A percentile compares a stretch with the other conserved stretches of the same genome.
Evolutionary conservation across 1,140 invertebrate genomes (phyloP).

Genomic region (Neodiprion lecontei): DNA sequence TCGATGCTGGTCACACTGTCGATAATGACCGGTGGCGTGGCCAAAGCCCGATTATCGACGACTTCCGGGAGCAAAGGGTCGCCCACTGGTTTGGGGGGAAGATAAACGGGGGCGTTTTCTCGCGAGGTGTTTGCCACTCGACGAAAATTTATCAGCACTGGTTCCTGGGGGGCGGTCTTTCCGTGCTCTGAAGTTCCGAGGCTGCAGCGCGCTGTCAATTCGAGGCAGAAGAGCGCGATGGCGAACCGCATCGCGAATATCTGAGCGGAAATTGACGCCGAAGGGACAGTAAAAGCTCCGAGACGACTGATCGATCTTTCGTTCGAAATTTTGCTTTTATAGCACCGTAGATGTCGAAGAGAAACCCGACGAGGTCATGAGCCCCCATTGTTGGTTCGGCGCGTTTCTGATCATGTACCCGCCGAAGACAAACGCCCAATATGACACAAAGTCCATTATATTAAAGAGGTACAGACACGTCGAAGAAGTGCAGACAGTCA

Average conservation of each 20-base stretch:
- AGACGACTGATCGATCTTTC: neutral
- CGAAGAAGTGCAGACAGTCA: too few species aligned
- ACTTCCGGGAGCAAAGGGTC: slow-evolving; percentile 37
- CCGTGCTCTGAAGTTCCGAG: too few species aligned
- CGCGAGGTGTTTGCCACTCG: slow-evolving; percentile 26
- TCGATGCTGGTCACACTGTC: slow-evolving; percentile 11
- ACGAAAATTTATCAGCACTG: slow-evolving; percentile 37
- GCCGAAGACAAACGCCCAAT: too few species aligned
- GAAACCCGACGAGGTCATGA: too few species aligned
- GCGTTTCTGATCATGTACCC: too few species aligned
- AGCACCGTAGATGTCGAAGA: neutral
- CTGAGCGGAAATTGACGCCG: too few species aligned
- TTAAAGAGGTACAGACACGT: too few species aligned
- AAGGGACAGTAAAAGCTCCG: neutral
- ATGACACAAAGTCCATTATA: too few species aligned
- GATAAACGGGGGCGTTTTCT: slow-evolving; percentile 27
- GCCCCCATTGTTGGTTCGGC: too few species aligned
- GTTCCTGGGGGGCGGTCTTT: slow-evolving; percentile 14
- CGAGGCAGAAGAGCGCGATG: too few species aligned
- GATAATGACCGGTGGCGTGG: neutral
- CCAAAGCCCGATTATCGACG: slow-evolving; percentile 38
- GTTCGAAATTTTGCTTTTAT: neutral
- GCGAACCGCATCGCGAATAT: too few species aligned
- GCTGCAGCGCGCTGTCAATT: too few species aligned
- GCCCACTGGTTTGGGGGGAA: slow-evolving; percentile 32